Evolutionary conservation across 2,797 vertebrate genomes (phyloP), one percentile per base, ranked within the genome.

Genomic region (Megaceryle alcyon): DNA sequence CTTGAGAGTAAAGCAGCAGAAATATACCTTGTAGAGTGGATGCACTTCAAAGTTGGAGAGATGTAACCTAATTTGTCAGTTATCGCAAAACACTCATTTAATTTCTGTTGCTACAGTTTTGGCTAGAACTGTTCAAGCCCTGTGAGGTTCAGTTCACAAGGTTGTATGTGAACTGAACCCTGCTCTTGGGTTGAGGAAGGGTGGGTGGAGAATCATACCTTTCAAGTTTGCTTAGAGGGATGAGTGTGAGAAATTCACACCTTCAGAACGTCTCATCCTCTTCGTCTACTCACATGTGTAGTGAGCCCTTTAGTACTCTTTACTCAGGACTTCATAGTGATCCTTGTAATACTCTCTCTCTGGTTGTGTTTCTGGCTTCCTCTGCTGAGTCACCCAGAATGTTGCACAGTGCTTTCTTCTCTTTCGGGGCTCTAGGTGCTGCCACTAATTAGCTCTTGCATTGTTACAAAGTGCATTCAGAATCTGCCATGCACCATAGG

Each of bases 21-120:
- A 94, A 79, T 37, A 71, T 83, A 96, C 73, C 82, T 88, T 68
- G 71, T 53, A 96, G 86, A 69, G 49, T 90, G 91, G 82, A 94
- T 90, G 84, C 56, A 69, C 72, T 92, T 94, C 53, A 80, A 90
- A 84, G 43, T 46, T 71, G 72, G 72, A 59, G 72, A 89, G 65
- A 95, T 60, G 70, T 95, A 97, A 97, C 92, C 54, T 69, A 51
- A 71, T 95, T 96, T 97, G 97, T 97, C 96, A 97, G 95, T 93
- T 95, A 87, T 97, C 94, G 92, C 85, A 71, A 95, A 96, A 61
- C 59, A 89, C 94, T 88, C 76, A 78, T 94, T 96, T 97, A 44
- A 90, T 94, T 96, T 96, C 83, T 51, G 46, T 95, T 95, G 94
- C 95, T 92, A 93, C 89, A 89, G 90, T 97, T 96, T 94, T 95